These are phyloP conservation scores for Falco peregrinus DNA, from an alignment of 2,797 vertebrate species.

Conservation along the genomic window DNA sequence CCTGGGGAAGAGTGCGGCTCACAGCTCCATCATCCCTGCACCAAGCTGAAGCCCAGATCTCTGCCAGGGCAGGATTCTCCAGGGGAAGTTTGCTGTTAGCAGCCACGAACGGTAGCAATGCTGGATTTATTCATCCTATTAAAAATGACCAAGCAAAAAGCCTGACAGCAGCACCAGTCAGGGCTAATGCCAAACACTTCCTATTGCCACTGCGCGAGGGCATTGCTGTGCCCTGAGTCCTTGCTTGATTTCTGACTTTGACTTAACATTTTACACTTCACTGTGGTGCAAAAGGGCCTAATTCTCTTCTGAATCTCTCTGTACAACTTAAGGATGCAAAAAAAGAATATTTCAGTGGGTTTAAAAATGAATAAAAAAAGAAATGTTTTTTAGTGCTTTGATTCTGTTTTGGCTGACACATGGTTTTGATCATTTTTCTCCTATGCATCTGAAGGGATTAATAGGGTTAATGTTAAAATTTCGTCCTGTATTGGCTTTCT, in stretches of 20 bases:
- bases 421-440: background rate
- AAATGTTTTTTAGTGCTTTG: background rate
- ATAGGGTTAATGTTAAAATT: background rate
- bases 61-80: background rate
- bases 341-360: background rate
- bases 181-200: background rate
- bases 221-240: rapidly evolving
- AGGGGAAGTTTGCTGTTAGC: background rate
- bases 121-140: background rate
- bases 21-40: background rate
- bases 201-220: background rate
- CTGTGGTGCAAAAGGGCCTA: background rate
- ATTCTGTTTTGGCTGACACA: background rate
- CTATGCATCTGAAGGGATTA: background rate
- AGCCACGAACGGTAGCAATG: background rate
- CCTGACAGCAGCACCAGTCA: background rate
- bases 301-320: background rate
- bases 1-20: background rate
- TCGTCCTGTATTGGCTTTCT: background rate
- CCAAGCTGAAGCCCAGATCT: background rate
- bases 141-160: background rate
- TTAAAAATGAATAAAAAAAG: background rate
- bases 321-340: background rate
- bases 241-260: background rate
- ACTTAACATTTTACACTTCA: background rate